phyloP scores from a whole-genome alignment of 2,113 vertebrate species.

The Lepus timidus region DNA sequence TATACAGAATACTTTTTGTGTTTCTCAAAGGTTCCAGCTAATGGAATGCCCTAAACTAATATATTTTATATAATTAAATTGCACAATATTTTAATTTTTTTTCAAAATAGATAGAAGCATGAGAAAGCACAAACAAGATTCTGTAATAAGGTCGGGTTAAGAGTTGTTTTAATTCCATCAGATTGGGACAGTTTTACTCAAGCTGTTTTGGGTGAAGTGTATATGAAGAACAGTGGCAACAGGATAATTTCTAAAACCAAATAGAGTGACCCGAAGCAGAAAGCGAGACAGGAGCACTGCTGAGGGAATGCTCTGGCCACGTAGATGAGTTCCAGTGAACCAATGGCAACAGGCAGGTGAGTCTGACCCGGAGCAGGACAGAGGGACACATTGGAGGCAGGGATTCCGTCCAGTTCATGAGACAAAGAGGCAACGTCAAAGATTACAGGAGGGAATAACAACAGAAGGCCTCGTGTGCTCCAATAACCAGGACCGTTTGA shows the following conservation, averaged over 20 bases:
- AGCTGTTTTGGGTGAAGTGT: background rate
- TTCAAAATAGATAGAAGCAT: background rate
- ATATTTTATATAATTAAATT: conserved; percentile 15
- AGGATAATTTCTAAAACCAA: background rate
- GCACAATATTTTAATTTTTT: conserved; percentile 31
- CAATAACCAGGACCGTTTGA: background rate
- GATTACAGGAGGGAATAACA: conserved; percentile 21
- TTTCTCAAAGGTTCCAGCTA: background rate
- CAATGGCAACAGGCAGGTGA: background rate
- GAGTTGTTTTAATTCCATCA: background rate
- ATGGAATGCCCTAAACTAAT: background rate
- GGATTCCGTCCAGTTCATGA: conserved; percentile 28
- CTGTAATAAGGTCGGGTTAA: background rate
- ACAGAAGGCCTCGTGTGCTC: background rate
- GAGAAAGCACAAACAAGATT: background rate
- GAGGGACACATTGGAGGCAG: conserved; percentile 36
- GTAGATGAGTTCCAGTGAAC: conserved; percentile 22
- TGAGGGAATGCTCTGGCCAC: background rate
- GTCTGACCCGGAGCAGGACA: conserved; percentile 30
- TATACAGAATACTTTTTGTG: background rate
- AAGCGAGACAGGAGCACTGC: background rate
- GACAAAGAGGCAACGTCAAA: conserved; percentile 6
- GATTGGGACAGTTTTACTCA: background rate
- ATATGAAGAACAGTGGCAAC: background rate
- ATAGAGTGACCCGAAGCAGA: background rate